Evolutionary conservation across 2,888 invertebrate genomes (phyloP).

Genomic region (Pammene fasciana): DNA sequence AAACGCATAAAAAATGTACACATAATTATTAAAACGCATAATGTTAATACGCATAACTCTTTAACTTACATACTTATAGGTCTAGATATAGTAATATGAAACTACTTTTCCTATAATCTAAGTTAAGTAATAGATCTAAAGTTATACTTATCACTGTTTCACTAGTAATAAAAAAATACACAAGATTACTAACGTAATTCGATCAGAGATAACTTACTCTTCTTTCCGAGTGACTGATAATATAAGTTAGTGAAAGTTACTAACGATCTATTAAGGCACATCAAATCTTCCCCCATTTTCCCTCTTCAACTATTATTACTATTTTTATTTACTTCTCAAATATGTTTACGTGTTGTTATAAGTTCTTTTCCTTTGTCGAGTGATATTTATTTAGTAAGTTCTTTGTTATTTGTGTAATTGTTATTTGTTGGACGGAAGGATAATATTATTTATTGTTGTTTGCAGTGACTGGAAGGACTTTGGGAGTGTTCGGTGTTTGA

Average conservation of each 20-base stretch:
- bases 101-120: no score
- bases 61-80: no score
- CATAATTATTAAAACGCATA: no score
- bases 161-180: conserved; percentile 16
- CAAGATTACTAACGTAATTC: conserved; percentile 53
- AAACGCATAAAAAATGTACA: no score
- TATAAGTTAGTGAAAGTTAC: conserved; percentile 58
- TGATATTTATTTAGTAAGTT: conserved; percentile 24
- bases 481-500: conserved; percentile 55
- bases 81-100: no score
- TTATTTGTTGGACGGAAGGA: conserved; percentile 10
- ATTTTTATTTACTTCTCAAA: conserved; percentile 50
- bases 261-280: conserved; percentile 56
- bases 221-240: conserved; percentile 53
- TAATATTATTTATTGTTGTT: conserved; percentile 8
- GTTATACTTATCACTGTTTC: no score
- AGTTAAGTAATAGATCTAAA: no score
- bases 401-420: conserved; percentile 35
- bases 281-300: conserved; percentile 29
- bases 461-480: conserved; percentile 40
- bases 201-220: conserved; percentile 52
- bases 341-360: conserved; percentile 40
- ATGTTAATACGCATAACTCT: no score
- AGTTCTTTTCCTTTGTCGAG: conserved; percentile 25
- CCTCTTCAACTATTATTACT: conserved; percentile 48